Percentiles rank a stretch among this genome's conserved stretches.
These are phyloP conservation scores for Pseudochromis fuscus DNA, from an alignment of 2,797 vertebrate genomes.

Conservation along the genomic window DNA sequence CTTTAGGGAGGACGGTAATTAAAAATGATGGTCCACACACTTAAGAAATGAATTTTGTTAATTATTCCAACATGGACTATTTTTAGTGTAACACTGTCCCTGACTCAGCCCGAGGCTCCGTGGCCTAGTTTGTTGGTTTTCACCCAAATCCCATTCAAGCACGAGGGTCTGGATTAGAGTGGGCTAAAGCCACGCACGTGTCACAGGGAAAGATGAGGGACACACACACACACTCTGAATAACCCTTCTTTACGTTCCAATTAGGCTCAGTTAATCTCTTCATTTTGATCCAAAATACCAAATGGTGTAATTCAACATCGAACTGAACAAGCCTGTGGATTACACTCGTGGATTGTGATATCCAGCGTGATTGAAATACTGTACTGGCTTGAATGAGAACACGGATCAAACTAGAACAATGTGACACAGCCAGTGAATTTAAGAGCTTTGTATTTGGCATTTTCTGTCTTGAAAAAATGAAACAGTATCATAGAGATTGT, in stretches of 20 bases:
- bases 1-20: conserved; percentile 66
- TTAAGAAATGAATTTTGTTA: conserved; percentile 71
- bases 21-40: conserved; percentile 51
- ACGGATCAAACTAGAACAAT: conserved; percentile 32
- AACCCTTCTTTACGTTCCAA: conserved; percentile 52
- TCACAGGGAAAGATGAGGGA: conserved; percentile 36
- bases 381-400: conserved; percentile 43
- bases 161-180: conserved; percentile 70
- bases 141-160: conserved; percentile 71
- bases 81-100: conserved; percentile 59
- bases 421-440: conserved; percentile 21
- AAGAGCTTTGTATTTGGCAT: neutral
- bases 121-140: conserved; percentile 76
- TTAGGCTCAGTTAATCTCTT: conserved; percentile 62
- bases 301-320: conserved; percentile 54
- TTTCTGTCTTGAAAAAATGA: too few relatives aligned
- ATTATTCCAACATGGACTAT: conserved; percentile 69
- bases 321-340: conserved; percentile 56
- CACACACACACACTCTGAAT: conserved; percentile 23
- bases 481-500: too few relatives aligned
- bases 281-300: conserved; percentile 60
- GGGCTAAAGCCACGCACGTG: conserved; percentile 66
- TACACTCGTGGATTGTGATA: conserved; percentile 49
- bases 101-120: conserved; percentile 59
- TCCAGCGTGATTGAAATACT: conserved; percentile 47